Evolutionary conservation across 2,113 vertebrate genomes (phyloP), one percentile per base, ranked within the genome.

Genomic region (Ardeotis arabs): DNA sequence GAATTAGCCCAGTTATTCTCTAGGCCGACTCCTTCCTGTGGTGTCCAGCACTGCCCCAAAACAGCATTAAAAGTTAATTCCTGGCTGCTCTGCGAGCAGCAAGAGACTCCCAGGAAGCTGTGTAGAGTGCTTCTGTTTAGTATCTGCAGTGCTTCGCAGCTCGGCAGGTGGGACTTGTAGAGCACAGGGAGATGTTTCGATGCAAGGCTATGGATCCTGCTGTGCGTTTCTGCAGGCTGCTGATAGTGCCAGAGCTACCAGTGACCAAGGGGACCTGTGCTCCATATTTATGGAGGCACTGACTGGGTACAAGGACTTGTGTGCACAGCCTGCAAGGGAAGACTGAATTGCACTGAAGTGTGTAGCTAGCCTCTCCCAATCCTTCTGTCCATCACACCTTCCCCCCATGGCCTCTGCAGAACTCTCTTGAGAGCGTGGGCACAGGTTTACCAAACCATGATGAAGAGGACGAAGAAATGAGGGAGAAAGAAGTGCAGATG

Each of bases 401-500:
- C 49, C 53, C n/a, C 18, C n/a, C 3, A 1, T 95, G 91, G 33
- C 68, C 33, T 85, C 76, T 5, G 2, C 98, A 99, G 99, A 99
- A 98, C 95, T 98, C 98, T 68, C 97, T 98, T 21, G 98, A 98
- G 93, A 99, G 97, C 22, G 24, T 72, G 72, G 97, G 97, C 23
- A 86, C 95, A 0, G 95, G 86, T 10, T 98, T 98, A 5, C 95
- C 89, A 49, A 98, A 98, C 95, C 97, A 96, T 1, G 97, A 98
- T 3, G 97, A 97, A 15, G 97, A 95, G 28, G 98, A 99, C 1
- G 98, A 97, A 50, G 98, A 99, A 29, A 96, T 92, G 76, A 99
- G 98, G 87, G 98, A 99, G 96, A 98, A 98, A 35, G 99, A 99
- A 87, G 95, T 99, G 85, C 98, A 98, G 93, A 98, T 98, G 58